phyloP scores from a whole-genome alignment of 2,113 vertebrate genomes.

The Lycaon pictus region DNA sequence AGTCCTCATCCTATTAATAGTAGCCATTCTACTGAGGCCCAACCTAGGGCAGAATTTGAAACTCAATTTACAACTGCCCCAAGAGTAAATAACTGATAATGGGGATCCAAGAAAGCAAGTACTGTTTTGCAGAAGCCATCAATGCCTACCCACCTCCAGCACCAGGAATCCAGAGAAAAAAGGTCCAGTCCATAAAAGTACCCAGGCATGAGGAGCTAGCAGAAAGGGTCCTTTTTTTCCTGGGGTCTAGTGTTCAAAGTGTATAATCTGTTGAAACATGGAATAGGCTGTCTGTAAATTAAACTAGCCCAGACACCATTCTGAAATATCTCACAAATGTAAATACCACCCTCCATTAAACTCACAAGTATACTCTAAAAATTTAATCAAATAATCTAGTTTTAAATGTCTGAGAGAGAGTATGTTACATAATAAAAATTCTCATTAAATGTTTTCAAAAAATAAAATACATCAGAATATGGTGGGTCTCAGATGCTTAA shows the following conservation, averaged over 20 bases:
- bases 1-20: conserved; percentile 36
- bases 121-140: not conserved
- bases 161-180: not conserved
- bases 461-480: not conserved
- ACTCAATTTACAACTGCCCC: not conserved
- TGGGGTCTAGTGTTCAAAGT: not conserved
- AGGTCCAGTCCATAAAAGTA: not conserved
- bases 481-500: not conserved
- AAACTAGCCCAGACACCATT: not conserved
- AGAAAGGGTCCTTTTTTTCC: not conserved
- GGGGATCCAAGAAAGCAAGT: not conserved
- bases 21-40: not conserved
- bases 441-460: conserved; percentile 15
- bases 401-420: conserved; percentile 27
- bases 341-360: not conserved
- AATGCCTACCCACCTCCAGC: not conserved
- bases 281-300: not conserved
- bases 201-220: not conserved
- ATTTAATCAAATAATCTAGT: conserved; percentile 1
- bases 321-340: conserved; percentile 13
- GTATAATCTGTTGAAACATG: not conserved
- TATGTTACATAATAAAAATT: not conserved
- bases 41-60: not conserved
- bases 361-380: not conserved
- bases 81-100: not conserved